Percentiles rank a stretch among this genome's conserved stretches.
phyloP scores from a whole-genome alignment of 2,888 invertebrate genomes.

The Lasiommata megera region DNA sequence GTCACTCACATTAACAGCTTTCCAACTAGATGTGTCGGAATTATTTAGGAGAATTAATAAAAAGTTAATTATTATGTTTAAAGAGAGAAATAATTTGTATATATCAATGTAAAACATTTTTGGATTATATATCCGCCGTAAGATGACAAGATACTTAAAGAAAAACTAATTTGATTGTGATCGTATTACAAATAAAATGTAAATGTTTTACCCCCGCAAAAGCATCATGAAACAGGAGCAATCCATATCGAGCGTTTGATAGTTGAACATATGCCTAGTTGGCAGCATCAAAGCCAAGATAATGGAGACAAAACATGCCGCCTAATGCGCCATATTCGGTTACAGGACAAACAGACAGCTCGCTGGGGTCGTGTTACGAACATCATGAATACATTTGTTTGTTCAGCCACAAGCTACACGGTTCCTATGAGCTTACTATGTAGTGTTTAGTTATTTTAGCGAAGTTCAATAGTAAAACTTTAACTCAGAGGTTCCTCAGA shows the following conservation, averaged over 20 bases:
- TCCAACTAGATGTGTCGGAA: too few species aligned
- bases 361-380: slow-evolving; percentile 64
- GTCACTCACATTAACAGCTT: too few species aligned
- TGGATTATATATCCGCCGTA: too few species aligned
- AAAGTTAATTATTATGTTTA: too few species aligned
- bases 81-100: too few species aligned
- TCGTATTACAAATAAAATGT: too few species aligned
- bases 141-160: too few species aligned
- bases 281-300: slow-evolving; percentile 74
- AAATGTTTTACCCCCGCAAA: slow-evolving; percentile 5
- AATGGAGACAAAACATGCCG: slow-evolving; percentile 76
- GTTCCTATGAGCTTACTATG: not conserved
- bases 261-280: slow-evolving; percentile 56
- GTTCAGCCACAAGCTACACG: slow-evolving; percentile 44
- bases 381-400: slow-evolving; percentile 70
- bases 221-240: slow-evolving; percentile 19
- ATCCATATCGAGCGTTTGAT: slow-evolving; percentile 17
- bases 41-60: too few species aligned
- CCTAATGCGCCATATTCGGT: slow-evolving; percentile 75
- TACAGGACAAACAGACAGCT: slow-evolving; percentile 63
- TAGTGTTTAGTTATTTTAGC: slow-evolving; percentile 3
- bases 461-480: not conserved
- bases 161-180: too few species aligned
- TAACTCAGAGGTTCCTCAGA: too few species aligned
- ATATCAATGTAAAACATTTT: too few species aligned